Percentiles rank a stretch among this genome's conserved stretches.
Conservation (phyloP, 2,113 vertebrate genomes). For the Zootoca vivipara region DNA sequence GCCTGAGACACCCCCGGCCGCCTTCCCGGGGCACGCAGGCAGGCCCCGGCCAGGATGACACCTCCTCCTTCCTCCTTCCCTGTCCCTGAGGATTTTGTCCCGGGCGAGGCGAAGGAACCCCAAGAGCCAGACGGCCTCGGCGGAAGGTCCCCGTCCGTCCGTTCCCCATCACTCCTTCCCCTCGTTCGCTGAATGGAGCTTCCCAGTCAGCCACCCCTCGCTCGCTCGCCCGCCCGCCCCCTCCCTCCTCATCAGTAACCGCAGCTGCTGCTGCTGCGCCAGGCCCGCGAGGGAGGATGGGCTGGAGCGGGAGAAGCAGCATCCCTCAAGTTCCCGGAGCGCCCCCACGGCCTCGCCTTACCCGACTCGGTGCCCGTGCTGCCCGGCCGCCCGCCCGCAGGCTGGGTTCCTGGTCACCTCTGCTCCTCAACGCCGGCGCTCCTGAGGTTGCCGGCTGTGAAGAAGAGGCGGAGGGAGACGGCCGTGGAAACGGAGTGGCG, state of each 20-base stretch:
- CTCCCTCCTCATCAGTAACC: conserved; percentile 33
- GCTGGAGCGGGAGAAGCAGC: conserved; percentile 27
- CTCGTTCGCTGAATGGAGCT: background rate
- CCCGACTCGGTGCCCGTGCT: background rate
- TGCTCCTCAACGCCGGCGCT: background rate
- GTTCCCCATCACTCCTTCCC: background rate
- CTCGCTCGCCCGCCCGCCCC: background rate
- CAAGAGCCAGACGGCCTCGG: background rate
- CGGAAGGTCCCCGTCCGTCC: background rate
- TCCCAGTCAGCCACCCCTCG: background rate
- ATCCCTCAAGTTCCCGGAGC: background rate
- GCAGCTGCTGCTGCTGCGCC: conserved; percentile 49
- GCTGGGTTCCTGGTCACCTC: background rate
- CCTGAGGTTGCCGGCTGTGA: background rate
- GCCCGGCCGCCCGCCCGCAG: background rate
- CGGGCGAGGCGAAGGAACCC: background rate
- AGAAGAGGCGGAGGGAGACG: background rate
- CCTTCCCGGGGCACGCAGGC: conserved; percentile 32
- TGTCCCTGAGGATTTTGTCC: background rate
- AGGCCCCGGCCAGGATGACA: conserved; percentile 16
- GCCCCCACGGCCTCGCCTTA: conserved; percentile 36
- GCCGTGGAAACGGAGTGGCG: background rate
- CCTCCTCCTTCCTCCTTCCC: background rate
- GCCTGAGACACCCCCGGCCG: conserved; percentile 23
- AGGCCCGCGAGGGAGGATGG: conserved; percentile 51